Evolutionary conservation across 2,888 invertebrate genomes (phyloP), one percentile per base, ranked within the genome.

Genomic region (Fragum whitleyi): DNA sequence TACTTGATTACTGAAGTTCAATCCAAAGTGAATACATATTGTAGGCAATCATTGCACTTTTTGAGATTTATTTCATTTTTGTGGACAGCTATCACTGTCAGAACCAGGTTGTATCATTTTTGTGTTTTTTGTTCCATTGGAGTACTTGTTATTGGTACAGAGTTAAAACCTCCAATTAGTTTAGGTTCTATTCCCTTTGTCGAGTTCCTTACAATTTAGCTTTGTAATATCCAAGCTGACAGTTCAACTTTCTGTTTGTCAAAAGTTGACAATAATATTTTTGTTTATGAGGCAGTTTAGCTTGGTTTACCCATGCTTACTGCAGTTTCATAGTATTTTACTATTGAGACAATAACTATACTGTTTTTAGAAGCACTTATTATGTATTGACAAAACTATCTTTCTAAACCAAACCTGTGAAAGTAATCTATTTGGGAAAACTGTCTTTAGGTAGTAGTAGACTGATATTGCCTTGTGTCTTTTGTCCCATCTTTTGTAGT

Each of bases 1-100:
- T n/a, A 57, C n/a, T 57, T 57, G 2, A 26, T n/a, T 57, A 14
- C 57, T 21, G 14, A 57, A 57, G n/a, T 57, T 57, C n/a, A 57
- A 14, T 57, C 57, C 57, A 23, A 9, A 57, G 3, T 57, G 57
- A 19, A 26, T 14, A 23, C 57, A 57, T n/a, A n/a, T 57, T 21
- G 21, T 23, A 57, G 26, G 11, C 23, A 14, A 3, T 5, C 23
- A 21, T 11, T 26, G 11, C n/a, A 11, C 16, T 5, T 1, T 28
- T 29, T 28, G 6, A 61, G 28, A 16, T 61, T 28, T 7, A 1
- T 28, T 29, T 61, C 61, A n/a, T 5, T 29, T n/a, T 29, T 28
- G 32, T 29, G 61, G 61, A 16, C 32, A 61, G 11, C 6, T 29
- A 7, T 61, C 61, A 61, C 29, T 29, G 32, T 61, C 61, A 26